Evolutionary conservation across 2,113 vertebrate genomes (phyloP).

Genomic region (Connochaetes taurinus): DNA sequence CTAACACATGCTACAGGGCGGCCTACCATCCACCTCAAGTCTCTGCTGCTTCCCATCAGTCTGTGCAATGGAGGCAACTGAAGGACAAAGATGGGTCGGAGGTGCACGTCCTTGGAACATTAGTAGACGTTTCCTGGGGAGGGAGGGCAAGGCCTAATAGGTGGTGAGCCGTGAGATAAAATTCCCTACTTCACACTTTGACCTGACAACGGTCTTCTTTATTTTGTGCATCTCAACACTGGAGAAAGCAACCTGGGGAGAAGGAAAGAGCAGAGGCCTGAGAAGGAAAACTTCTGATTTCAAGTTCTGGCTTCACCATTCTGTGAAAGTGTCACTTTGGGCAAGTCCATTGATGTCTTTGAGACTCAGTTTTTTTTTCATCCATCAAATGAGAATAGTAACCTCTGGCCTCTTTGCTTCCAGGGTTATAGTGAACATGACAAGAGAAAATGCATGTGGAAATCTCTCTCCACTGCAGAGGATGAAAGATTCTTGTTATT

Average conservation of each 20-base stretch:
- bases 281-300: not conserved
- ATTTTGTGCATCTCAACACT: not conserved
- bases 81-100: not conserved
- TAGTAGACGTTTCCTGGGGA: not conserved
- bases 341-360: slow-evolving; percentile 37
- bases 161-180: not conserved
- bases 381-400: slow-evolving; percentile 50
- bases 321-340: slow-evolving; percentile 4
- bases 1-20: not conserved
- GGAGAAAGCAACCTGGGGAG: not conserved
- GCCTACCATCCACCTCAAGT: not conserved
- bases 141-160: not conserved
- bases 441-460: not conserved
- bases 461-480: not conserved
- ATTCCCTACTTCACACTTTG: not conserved
- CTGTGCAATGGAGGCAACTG: not conserved
- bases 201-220: not conserved
- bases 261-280: not conserved
- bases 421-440: not conserved
- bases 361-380: slow-evolving; percentile 22
- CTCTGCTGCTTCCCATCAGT: not conserved
- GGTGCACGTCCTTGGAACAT: not conserved
- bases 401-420: slow-evolving; percentile 52
- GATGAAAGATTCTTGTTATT: slow-evolving; percentile 36
- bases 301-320: not conserved